Evolutionary conservation across 2,113 vertebrate genomes (phyloP).

Genomic region (Australoheros scitulus): DNA sequence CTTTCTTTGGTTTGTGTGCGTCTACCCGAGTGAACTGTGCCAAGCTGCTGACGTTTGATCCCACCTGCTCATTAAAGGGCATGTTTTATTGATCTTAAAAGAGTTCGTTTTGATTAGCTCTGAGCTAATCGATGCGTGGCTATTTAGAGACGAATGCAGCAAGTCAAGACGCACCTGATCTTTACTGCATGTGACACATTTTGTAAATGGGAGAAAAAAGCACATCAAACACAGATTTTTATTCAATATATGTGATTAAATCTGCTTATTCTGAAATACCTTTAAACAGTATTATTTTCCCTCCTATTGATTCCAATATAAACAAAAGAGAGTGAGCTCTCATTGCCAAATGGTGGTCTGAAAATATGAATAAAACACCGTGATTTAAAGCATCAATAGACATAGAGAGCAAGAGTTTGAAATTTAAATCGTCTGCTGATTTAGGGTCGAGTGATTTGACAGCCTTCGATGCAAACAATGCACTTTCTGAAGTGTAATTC

Average conservation of each 20-base stretch:
- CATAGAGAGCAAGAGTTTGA: background rate
- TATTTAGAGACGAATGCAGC: background rate
- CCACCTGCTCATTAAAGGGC: slow-evolving; percentile 32
- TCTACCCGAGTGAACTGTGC: slow-evolving; percentile 18
- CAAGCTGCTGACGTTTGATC: slow-evolving; percentile 12
- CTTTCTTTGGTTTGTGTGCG: slow-evolving; percentile 24
- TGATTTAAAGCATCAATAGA: background rate
- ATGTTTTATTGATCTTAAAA: slow-evolving; percentile 36
- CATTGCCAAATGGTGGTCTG: background rate
- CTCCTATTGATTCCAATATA: background rate
- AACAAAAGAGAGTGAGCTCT: background rate
- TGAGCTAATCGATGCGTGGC: background rate
- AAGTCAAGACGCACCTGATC: background rate
- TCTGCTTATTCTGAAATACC: background rate
- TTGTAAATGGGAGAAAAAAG: background rate
- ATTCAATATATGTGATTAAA: background rate
- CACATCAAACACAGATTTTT: background rate
- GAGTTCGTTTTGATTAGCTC: slow-evolving; percentile 18
- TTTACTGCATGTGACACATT: background rate
- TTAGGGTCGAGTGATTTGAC: background rate
- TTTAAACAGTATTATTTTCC: background rate
- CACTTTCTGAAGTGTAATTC: background rate
- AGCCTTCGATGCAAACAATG: background rate
- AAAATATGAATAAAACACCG: background rate
- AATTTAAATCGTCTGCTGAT: background rate